Conservation (phyloP, 1,140 invertebrate genomes). For the Drosophila virilis region DNA sequence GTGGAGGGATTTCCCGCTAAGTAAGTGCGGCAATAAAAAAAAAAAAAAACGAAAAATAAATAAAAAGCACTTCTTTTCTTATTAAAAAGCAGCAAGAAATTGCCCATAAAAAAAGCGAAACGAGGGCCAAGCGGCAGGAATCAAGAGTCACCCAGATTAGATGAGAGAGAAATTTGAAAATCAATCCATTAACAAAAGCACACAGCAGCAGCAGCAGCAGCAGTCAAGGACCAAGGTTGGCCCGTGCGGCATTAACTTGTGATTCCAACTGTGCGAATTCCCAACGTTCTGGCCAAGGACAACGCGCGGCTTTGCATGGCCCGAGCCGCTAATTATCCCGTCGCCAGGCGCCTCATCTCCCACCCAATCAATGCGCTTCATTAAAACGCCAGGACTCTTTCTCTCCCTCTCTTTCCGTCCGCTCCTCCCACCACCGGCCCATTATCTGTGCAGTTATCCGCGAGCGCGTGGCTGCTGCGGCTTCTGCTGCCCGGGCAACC, state of each 20-base stretch:
- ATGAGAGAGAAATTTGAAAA: constrained; percentile 75
- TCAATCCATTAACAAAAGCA: constrained; percentile 81
- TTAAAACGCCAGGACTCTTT: constrained; percentile 66
- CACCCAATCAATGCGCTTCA: constrained; percentile 70
- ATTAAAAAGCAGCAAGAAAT: constrained; percentile 73
- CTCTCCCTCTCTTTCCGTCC: constrained; percentile 10
- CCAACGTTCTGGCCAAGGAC: constrained; percentile 56
- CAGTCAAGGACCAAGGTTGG: constrained; percentile 37
- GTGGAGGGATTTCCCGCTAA: constrained; percentile 3
- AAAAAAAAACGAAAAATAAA: constrained; percentile 62
- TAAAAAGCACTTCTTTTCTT: constrained; percentile 82
- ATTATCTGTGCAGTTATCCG: constrained; percentile 77
- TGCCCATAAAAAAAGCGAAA: constrained; percentile 61
- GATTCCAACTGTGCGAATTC: constrained; percentile 83
- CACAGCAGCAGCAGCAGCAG: constrained; percentile 10
- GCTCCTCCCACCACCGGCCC: constrained; percentile 34
- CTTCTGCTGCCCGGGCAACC: constrained; percentile 53
- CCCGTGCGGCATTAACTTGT: constrained; percentile 75
- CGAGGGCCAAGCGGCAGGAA: neutral
- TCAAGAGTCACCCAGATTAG: constrained; percentile 69
- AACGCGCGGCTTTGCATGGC: constrained; percentile 70
- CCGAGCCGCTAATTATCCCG: constrained; percentile 77
- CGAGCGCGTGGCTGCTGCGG: constrained; percentile 19
- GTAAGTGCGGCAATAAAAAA: constrained; percentile 46
- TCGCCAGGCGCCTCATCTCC: constrained; percentile 8